These are phyloP conservation scores for Muscidifurax raptorellus DNA, from an alignment of 1,140 invertebrate species.

Conservation along the genomic window DNA sequence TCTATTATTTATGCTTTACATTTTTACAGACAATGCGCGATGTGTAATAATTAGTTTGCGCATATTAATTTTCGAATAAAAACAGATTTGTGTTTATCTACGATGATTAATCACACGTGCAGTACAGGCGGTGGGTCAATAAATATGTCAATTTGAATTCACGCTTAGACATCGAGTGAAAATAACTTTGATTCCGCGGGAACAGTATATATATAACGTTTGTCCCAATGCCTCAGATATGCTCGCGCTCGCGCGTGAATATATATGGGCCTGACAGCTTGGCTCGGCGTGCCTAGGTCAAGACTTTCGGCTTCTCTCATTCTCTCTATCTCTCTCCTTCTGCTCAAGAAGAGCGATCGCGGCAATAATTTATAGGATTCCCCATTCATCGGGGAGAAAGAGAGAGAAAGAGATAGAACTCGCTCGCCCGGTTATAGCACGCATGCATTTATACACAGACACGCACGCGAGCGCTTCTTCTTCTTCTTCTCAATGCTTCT, in stretches of 20 bases:
- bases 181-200: not conserved
- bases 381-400: constrained; percentile 56
- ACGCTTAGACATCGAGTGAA: too few relatives aligned
- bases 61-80: not conserved
- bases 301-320: constrained; percentile 50
- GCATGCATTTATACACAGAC: constrained; percentile 5
- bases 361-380: constrained; percentile 61
- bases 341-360: constrained; percentile 51
- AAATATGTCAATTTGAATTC: too few relatives aligned
- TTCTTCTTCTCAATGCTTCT: not conserved
- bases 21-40: constrained; percentile 33
- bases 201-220: not conserved
- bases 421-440: constrained; percentile 21
- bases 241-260: not conserved
- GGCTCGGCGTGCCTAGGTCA: constrained; percentile 52
- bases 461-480: not conserved
- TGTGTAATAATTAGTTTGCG: not conserved
- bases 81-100: too few relatives aligned
- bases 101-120: too few relatives aligned
- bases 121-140: too few relatives aligned
- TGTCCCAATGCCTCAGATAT: constrained; percentile 14
- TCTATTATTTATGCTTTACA: constrained; percentile 29
- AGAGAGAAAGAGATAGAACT: constrained; percentile 21
- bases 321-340: not conserved
- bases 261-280: constrained; percentile 3